Conservation (phyloP, 2,113 vertebrate genomes). For the Pitta sordida region DNA sequence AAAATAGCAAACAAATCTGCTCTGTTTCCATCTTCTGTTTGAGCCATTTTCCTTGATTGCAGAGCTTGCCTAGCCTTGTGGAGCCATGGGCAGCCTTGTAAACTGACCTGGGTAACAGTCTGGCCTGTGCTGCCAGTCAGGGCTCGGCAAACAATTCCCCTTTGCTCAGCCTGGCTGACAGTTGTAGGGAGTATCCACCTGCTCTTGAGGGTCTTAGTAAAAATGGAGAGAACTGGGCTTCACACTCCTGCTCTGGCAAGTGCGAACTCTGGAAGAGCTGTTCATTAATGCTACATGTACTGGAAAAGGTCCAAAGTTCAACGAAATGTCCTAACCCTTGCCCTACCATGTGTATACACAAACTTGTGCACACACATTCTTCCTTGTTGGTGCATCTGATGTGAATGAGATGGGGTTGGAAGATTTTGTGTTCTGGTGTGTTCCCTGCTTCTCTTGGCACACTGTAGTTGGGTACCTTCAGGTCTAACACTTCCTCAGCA, state of each 20-base stretch:
- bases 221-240: neutral
- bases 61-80: neutral
- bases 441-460: neutral
- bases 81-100: neutral
- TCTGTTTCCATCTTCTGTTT: neutral
- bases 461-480: neutral
- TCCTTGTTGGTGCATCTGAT: neutral
- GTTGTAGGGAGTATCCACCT: neutral
- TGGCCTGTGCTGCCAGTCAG: neutral
- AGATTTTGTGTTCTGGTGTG: neutral
- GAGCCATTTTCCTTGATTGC: neutral
- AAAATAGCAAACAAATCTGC: neutral
- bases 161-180: neutral
- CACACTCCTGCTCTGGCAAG: neutral
- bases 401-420: neutral
- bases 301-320: neutral
- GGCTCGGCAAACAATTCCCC: neutral
- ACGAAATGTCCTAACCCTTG: neutral
- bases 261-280: neutral
- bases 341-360: neutral
- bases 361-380: rapidly evolving
- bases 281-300: neutral
- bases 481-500: neutral
- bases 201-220: rapidly evolving
- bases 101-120: neutral